Percentiles rank a stretch among this genome's conserved stretches.
These are phyloP conservation scores for Calephelis nemesis DNA, from an alignment of 1,140 invertebrate genomes.

Conservation along the genomic window DNA sequence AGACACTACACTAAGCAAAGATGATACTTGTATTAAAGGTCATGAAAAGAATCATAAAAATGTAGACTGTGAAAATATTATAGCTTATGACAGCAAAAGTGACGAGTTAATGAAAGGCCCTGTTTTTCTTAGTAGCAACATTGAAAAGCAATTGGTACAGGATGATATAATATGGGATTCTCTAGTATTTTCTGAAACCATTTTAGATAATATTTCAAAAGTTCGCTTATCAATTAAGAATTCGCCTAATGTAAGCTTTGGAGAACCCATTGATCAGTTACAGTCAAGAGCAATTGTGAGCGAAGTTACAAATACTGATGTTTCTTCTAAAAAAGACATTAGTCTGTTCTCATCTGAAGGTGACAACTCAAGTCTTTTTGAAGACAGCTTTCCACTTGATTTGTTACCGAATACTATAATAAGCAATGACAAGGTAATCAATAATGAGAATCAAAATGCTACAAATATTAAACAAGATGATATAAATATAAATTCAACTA, in stretches of 20 bases:
- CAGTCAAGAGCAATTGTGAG: slow-evolving; percentile 20
- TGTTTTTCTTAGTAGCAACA: not conserved
- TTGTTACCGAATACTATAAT: slow-evolving; percentile 51
- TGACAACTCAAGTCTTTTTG: slow-evolving; percentile 75
- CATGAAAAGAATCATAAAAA: not conserved
- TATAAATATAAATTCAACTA: slow-evolving; percentile 39
- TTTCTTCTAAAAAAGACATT: slow-evolving; percentile 48
- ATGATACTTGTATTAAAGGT: not conserved
- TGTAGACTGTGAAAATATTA: not conserved
- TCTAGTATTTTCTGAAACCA: slow-evolving; percentile 50
- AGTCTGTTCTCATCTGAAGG: slow-evolving; percentile 67
- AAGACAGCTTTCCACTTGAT: slow-evolving; percentile 71
- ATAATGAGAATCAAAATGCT: not conserved
- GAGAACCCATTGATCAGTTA: slow-evolving; percentile 39
- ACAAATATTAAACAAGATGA: slow-evolving; percentile 12
- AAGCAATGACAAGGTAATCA: slow-evolving; percentile 32
- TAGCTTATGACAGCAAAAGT: not conserved
- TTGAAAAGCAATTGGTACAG: slow-evolving; percentile 18
- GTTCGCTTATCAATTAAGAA: slow-evolving; percentile 38
- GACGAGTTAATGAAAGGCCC: slow-evolving; percentile 7
- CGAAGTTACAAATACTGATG: slow-evolving; percentile 32
- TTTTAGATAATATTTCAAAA: slow-evolving; percentile 54
- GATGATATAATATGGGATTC: slow-evolving; percentile 60
- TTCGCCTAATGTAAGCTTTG: slow-evolving; percentile 65
- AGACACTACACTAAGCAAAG: not conserved